Evolutionary conservation across 2,888 invertebrate species (phyloP), one percentile per base, ranked within the genome.

Genomic region (Drosophila anomelani): DNA sequence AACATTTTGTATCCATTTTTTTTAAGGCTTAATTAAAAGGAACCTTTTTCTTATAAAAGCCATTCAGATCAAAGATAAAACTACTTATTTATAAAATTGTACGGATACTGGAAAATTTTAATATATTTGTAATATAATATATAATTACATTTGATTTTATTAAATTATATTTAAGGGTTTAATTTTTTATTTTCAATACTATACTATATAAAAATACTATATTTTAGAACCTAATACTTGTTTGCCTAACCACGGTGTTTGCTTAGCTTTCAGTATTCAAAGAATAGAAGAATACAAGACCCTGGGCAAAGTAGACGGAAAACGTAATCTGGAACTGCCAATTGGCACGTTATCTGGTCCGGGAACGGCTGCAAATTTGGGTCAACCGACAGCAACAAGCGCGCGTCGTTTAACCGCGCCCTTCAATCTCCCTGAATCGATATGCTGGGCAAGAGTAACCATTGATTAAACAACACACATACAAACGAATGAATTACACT

Each of bases 391-490:
- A 56, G 62, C 74, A 70, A 70, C 75, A 75, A 71, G 60, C 68
- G 46, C 46, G 59, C 66, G 62, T 41, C 49, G 38, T 56, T 46
- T 43, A 86, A 73, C 90, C 83, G 86, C 85, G 73, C 83, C 89
- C 82, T 83, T 88, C 75, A 79, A 69, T 51, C 61, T 53, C 23
- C 69, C 44, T 39, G 74, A 80, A 83, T 88, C 88, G 81, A 82
- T 83, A 88, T 67, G 57, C 64, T 61, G 71, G 62, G 39, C 62
- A 72, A 78, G 71, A 85, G 79, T 87, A 85, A 74, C 81, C 88
- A 84, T 84, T 75, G 83, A 84, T 88, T 89, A 67, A 84, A 84
- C 83, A 83, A 69, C 32, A 17, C 32, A 41, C 3, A 10, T 39
- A 41, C 1, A 10, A 32, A 59, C 39, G n/a, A 41, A 26, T 9